Percentiles rank a stretch among this genome's conserved stretches.
Conservation (phyloP, 2,797 vertebrate species). For the Clarias laeviceps region DNA sequence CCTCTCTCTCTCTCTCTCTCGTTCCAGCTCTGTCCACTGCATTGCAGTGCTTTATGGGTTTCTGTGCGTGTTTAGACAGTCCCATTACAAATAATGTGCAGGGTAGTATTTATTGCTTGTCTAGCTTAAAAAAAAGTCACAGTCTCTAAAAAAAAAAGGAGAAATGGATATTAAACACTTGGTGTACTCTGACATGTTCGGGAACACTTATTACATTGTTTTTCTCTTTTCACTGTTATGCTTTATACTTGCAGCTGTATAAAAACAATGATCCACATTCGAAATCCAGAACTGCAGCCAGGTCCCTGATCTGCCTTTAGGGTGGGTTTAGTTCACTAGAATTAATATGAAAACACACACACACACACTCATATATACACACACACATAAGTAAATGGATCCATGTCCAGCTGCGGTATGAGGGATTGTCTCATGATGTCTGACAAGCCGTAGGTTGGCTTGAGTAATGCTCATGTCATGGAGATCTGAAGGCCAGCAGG, state of each 20-base stretch:
- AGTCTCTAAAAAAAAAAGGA: neutral
- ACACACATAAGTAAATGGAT: neutral
- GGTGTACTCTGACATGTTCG: neutral
- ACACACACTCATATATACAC: conserved; percentile 4
- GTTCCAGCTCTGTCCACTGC: conserved; percentile 34
- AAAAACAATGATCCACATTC: neutral
- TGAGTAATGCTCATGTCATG: neutral
- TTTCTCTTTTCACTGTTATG: neutral
- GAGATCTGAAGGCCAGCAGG: neutral
- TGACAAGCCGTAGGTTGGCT: neutral
- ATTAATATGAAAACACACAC: conserved; percentile 6
- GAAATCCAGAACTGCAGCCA: neutral
- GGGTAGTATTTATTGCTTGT: neutral
- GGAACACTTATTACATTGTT: neutral
- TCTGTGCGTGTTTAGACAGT: neutral
- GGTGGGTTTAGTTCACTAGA: conserved; percentile 1
- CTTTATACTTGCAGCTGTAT: neutral
- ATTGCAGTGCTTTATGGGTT: conserved; percentile 50
- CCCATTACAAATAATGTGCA: neutral
- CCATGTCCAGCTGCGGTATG: neutral
- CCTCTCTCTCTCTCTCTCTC: neutral
- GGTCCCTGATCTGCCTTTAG: conserved; percentile 14
- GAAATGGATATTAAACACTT: neutral
- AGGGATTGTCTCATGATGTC: neutral
- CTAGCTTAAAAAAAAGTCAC: neutral